Evolutionary conservation across 2,888 invertebrate genomes (phyloP), one percentile per base, ranked within the genome.

Genomic region (Cetonia aurata): DNA sequence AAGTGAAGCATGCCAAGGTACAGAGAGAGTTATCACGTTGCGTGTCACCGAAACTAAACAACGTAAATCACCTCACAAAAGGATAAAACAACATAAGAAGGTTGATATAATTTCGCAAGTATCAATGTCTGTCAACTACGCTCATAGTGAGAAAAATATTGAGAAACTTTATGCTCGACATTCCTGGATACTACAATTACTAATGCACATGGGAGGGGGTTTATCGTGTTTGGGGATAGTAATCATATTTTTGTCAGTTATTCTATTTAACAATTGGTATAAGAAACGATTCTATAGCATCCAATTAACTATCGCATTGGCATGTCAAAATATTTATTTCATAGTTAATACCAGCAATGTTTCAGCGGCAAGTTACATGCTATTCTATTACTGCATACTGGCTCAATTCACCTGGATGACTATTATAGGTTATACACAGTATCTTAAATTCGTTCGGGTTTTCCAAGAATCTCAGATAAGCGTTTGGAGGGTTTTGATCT

Each of bases 391-490:
- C 15, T 19, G 15, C 41, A 65, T 50, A 19, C 50, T 65, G 31
- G 33, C 37, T 1, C 62, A 65, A n/a, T 65, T 65, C 37, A 17
- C 50, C 17, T 65, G 62, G 62, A 65, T 65, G 62, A 33, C 17
- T 2, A 15, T 65, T 10, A 65, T 65, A 50, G 62, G 50, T 1
- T 50, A 65, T 19, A 17, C 19, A 6, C 62, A 65, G 15, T 65
- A 65, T 37, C 1, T 65, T 50, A 65, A 37, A 13, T 65, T 37
- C 13, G 13, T 65, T 37, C 12, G 50, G 50, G 19, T 65, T 1
- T 65, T 65, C 6, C 13, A 37, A 37, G 12, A 10, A 19, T 50
- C 12, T 15, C 17, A 17, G 4, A 17, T 50, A 50, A 17, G 17
- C 15, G 41, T 33, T 4, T 19, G 13, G 12, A 65, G 50, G 50